Conservation (phyloP, 2,888 invertebrate genomes). For the Tetranychus truncatus region DNA sequence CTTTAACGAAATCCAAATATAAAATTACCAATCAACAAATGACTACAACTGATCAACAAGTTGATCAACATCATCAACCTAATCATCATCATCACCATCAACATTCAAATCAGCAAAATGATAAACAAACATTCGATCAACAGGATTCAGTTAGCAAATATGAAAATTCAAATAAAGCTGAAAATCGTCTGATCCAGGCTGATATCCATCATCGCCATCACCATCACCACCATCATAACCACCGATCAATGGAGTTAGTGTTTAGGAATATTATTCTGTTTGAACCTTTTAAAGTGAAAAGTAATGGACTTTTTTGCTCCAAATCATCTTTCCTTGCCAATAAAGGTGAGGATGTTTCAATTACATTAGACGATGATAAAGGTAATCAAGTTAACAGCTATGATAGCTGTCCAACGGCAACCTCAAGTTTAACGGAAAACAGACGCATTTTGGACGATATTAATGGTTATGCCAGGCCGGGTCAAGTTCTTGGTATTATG, state of each 20-base stretch:
- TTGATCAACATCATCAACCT: not conserved
- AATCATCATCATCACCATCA: not conserved
- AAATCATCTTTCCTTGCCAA: not conserved
- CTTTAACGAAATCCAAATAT: not conserved
- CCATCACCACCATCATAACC: slow-evolving; percentile 19
- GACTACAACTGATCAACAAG: not conserved
- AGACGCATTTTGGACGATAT: slow-evolving; percentile 46
- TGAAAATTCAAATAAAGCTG: not conserved
- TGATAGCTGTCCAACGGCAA: not conserved
- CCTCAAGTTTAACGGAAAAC: not conserved
- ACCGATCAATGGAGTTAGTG: slow-evolving; percentile 26
- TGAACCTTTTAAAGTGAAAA: slow-evolving; percentile 29
- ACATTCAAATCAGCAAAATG: not conserved
- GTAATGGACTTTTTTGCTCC: no score
- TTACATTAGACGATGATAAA: not conserved
- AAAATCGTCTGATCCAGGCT: not conserved
- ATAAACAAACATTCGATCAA: not conserved
- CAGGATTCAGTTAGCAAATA: not conserved
- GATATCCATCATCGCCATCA: slow-evolving; percentile 12
- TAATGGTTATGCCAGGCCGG: slow-evolving; percentile 52
- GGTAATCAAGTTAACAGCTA: not conserved
- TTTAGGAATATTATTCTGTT: slow-evolving; percentile 29
- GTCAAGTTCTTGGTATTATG: slow-evolving; percentile 45
- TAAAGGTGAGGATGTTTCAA: not conserved
- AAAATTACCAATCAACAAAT: not conserved